Base-by-base conservation (phyloP, 1,140 invertebrate genomes). In the Cydia amplana region DNA sequence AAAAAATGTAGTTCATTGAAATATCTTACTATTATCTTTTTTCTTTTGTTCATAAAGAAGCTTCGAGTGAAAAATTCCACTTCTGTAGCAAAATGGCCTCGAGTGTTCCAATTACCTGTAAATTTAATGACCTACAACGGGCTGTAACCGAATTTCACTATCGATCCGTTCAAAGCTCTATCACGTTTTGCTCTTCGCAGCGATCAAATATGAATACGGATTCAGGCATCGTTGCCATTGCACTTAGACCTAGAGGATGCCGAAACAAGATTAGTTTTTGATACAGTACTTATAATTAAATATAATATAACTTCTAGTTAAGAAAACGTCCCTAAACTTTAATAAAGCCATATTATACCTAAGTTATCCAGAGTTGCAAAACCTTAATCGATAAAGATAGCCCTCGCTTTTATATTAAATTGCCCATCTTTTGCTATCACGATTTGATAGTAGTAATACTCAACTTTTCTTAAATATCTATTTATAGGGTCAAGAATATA, bases 141-240 rank as follows among this genome's bases (percentile, higher is more conserved):
- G 32, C 65, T 32, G 25, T 28, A 67, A 67, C 64, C 6, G 28
- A 67, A 67, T 32, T 67, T 67, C 64, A 28, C 64, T 32, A 67
- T 67, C 65, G 65, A 70, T 36, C 65, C 65, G 36, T 43, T 70
- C 65, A 70, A 40, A 43, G n/a, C 36, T 70, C 65, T 70, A 70
- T 43, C 65, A 70, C 65, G 32, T 18, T 70, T 70, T 18, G 65
- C 65, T 70, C 65, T 70, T 36, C n/a, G 64, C 18, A 18, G 36
- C 65, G 28, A 70, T 70, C 65, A 70, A 70, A 43, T 70, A 70
- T 70, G 4, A 70, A 70, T 70, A 70, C 28, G 32, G 36, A 9
- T 70, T 36, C 28, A 70, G 32, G 65, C 65, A 18, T 16, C 65
- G 6, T 40, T 43, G 65, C 16, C 65, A n/a, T n/a, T n/a, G n/a